Base-by-base conservation (phyloP, 2,797 vertebrate species). In the Anableps anableps region DNA sequence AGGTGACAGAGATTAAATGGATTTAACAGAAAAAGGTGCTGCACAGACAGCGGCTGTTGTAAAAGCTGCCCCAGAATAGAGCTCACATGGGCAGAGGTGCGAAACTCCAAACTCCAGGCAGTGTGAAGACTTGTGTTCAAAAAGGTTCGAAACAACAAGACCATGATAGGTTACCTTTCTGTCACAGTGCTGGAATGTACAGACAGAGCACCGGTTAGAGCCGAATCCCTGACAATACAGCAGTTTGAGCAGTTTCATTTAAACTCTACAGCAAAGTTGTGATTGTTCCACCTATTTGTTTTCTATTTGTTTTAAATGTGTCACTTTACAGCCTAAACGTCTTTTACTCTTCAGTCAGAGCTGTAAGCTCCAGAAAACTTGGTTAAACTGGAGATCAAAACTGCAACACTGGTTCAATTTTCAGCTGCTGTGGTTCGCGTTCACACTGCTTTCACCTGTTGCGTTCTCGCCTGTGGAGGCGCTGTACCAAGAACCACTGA, bases 101-200 rank as follows among this genome's bases (percentile, higher is more conserved):
- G 41, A 76, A 74, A 76, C 76, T 70, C 51, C 47, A 68, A 81
- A 74, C 29, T n/a, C 5, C 23, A 76, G 13, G 0, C 13, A 47
- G 51, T 51, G 58, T 53, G 47, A 72, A 85, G n/a, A 68, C 11
- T 47, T 80, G 85, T 19, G 10, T n/a, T 72, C 29, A 76, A 71
- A n/a, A 38, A 55, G 50, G 17, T 0, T 3, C 51, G 43, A 48
- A 84, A 19, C 76, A 11, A n/a, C 51, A n/a, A 13, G 14, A 50
- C 2, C 7, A 41, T 58, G 29, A 76, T 68, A 64, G 34, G 45
- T 62, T 68, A 13, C 36, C 4, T 21, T 77, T 72, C 75, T 70
- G 16, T 71, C 38, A 51, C 29, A 23, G 43, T 31, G 34, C 29
- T 48, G 9, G 55, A 62, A 45, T 13, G 51, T 9, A 62, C 53